phyloP scores from a whole-genome alignment of 2,113 vertebrate species.

The Microtus ochrogaster region DNA sequence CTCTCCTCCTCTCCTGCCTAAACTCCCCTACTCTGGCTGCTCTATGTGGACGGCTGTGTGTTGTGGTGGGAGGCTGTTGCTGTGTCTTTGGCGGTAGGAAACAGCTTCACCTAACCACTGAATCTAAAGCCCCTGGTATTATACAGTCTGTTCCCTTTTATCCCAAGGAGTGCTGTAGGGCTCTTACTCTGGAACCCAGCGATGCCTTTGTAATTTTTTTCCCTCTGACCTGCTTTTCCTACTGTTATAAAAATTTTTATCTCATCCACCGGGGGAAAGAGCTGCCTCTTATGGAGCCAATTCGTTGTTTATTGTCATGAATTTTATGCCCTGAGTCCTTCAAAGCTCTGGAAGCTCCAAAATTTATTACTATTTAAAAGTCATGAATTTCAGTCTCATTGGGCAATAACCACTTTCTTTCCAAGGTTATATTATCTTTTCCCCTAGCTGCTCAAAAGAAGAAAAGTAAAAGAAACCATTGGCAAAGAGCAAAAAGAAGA shows the following conservation, averaged over 20 bases:
- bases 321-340: conserved; percentile 4
- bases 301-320: conserved; percentile 4
- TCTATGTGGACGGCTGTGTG: not conserved
- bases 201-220: not conserved
- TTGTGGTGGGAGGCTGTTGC: not conserved
- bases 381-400: conserved; percentile 18
- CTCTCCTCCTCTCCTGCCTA: too few species aligned
- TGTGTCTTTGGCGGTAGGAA: not conserved
- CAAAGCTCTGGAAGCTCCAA: conserved; percentile 14
- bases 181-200: not conserved
- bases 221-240: not conserved
- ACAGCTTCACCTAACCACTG: not conserved
- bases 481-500: not conserved
- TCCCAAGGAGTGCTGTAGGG: not conserved
- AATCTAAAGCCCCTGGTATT: not conserved
- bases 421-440: not conserved
- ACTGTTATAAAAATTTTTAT: not conserved
- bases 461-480: conserved; percentile 3
- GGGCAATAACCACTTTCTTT: not conserved
- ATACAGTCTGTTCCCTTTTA: not conserved
- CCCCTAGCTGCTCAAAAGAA: not conserved
- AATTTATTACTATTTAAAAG: conserved; percentile 57
- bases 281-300: not conserved
- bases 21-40: not conserved
- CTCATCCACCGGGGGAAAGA: not conserved